Evolutionary conservation across 2,888 invertebrate species (phyloP), one percentile per base, ranked within the genome.

Genomic region (Drosophila peninsularis): DNA sequence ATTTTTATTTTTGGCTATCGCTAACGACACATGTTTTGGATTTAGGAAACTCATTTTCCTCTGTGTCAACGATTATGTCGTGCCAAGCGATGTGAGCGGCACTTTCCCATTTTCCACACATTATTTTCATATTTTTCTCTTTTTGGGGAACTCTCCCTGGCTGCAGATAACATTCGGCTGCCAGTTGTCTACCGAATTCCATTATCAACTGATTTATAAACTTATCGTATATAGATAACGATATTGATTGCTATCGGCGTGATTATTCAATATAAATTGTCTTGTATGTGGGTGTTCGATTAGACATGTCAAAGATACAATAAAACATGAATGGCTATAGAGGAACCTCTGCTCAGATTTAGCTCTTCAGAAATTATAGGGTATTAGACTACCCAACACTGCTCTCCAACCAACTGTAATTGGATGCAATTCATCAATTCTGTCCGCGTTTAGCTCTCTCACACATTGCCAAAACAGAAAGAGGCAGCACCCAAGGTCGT

Each of bases 21-120:
- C 44, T 74, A 53, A 62, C 62, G 72, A 82, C 88, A 82, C 53
- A 73, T 82, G 88, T 82, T 85, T 79, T 37, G 71, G 56, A 74
- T 88, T 71, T 55, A 47, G 69, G 69, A 79, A 82, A 78, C 67
- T 69, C 69, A 82, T 87, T 78, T 78, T 67, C 63, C 72, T 71
- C 55, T 72, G 82, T 87, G 85, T 81, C 82, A 75, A 71, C 70
- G 72, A 73, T 62, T 55, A 55, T 71, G 62, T 65, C 54, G 52
- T 62, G 65, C 58, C 53, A 54, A 57, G 45, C 47, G 62, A 70
- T 47, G 19, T 62, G 52, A 50, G 30, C 34, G 65, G 65, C 65
- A 75, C 53, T 78, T 73, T 56, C 54, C 49, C 57, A 73, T 57
- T 66, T 73, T 56, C 78, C 6, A 42, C 47, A 45, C 36, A 75